These are phyloP conservation scores for Siderastrea radians DNA, from an alignment of 92 coral and sea anemone species.

Conservation along the genomic window DNA sequence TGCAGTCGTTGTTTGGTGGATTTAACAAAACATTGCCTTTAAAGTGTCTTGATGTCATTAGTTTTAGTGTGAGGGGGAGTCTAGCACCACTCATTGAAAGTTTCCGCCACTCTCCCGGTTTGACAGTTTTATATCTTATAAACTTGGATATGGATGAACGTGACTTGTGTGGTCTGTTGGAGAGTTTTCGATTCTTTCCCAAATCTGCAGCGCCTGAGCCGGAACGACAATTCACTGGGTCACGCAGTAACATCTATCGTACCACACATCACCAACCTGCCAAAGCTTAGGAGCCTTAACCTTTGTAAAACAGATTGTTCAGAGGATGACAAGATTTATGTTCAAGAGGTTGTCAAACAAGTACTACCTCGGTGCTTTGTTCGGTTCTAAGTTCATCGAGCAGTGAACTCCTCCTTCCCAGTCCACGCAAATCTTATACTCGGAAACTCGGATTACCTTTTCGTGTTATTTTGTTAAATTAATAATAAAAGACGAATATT, in stretches of 20 bases:
- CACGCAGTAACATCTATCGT: neutral
- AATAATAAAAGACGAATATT: too few relatives aligned
- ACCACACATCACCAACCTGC: neutral
- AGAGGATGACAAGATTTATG: neutral
- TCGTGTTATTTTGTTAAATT: too few relatives aligned
- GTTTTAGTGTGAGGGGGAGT: neutral
- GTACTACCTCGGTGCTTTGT: too few relatives aligned
- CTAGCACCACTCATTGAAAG: neutral
- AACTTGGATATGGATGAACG: neutral
- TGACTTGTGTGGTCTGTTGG: slow-evolving; percentile 6
- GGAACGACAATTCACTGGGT: neutral
- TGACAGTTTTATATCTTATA: neutral
- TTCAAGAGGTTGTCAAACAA: neutral
- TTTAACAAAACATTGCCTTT: neutral
- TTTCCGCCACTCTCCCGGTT: neutral
- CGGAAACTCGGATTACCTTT: too few relatives aligned
- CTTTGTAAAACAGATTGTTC: too few relatives aligned
- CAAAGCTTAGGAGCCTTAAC: neutral
- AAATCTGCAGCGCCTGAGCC: neutral
- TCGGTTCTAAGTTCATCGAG: too few relatives aligned
- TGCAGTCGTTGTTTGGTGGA: neutral
- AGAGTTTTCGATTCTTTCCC: slow-evolving; percentile 4
- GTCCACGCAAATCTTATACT: too few relatives aligned
- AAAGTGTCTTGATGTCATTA: neutral
- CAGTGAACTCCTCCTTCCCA: too few relatives aligned